A percentile compares a stretch with the other conserved stretches of the same genome.
Conservation (phyloP, 2,113 vertebrate species). For the Hystrix brachyura region DNA sequence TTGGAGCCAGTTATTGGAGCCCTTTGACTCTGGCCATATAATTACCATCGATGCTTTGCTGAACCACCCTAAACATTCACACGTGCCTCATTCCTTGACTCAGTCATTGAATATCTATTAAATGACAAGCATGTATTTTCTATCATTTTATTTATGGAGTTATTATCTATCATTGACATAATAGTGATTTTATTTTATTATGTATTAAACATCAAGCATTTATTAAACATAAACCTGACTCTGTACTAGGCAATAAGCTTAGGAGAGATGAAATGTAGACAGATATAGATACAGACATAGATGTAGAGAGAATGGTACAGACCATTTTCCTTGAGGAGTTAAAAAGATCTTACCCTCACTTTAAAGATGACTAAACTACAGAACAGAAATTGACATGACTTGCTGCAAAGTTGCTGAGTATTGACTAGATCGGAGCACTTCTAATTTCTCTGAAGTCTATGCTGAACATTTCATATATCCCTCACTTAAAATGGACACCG, state of each 20-base stretch:
- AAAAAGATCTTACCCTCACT: background rate
- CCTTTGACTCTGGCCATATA: background rate
- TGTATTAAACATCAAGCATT: background rate
- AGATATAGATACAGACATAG: too few species aligned
- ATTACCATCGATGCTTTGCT: background rate
- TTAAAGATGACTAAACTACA: background rate
- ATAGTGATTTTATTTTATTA: background rate
- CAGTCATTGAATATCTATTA: background rate
- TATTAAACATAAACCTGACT: background rate
- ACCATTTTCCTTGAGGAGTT: background rate
- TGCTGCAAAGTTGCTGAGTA: background rate
- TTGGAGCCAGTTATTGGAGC: background rate
- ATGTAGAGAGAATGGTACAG: too few species aligned
- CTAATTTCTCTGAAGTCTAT: background rate
- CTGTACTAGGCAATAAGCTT: background rate
- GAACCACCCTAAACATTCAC: background rate
- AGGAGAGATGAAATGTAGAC: background rate
- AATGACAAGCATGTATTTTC: background rate
- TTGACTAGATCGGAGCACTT: background rate
- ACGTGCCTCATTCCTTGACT: background rate
- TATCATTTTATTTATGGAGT: background rate
- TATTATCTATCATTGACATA: background rate
- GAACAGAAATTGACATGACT: background rate
- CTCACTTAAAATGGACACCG: background rate
- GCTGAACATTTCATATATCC: background rate